phyloP scores from a whole-genome alignment of 2,113 vertebrate genomes.

The Tiliqua scincoides region DNA sequence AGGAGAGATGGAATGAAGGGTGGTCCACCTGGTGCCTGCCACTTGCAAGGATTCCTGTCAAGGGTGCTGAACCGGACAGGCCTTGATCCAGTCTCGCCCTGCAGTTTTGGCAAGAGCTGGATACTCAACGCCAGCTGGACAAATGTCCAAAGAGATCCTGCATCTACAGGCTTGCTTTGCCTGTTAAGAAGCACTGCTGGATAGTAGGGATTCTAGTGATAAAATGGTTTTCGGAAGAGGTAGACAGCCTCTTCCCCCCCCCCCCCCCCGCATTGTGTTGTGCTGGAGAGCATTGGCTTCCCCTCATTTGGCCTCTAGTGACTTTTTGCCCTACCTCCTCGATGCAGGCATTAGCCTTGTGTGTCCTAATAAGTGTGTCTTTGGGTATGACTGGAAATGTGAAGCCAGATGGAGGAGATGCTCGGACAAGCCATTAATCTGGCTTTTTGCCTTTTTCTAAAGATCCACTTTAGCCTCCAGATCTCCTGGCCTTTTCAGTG shows the following conservation, averaged over 20 bases:
- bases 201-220: too few species aligned
- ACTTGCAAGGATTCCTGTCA: background rate
- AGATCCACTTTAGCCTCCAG: background rate
- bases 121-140: too few species aligned
- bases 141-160: background rate
- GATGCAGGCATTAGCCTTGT: background rate
- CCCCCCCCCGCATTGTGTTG: too few species aligned
- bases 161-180: background rate
- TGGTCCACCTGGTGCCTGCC: background rate
- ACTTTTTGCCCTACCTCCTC: background rate
- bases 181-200: too few species aligned
- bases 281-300: background rate
- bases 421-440: constrained; percentile 14
- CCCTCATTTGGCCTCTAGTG: background rate
- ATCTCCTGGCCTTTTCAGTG: background rate
- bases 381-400: background rate
- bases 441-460: background rate
- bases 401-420: background rate
- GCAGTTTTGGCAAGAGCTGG: background rate
- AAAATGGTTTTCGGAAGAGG: too few species aligned
- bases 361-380: background rate
- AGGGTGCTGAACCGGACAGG: too few species aligned
- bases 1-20: background rate
- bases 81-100: background rate
- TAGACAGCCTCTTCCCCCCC: too few species aligned